Base-by-base conservation (phyloP, 2,113 vertebrate genomes). In the Nicator chloris region DNA sequence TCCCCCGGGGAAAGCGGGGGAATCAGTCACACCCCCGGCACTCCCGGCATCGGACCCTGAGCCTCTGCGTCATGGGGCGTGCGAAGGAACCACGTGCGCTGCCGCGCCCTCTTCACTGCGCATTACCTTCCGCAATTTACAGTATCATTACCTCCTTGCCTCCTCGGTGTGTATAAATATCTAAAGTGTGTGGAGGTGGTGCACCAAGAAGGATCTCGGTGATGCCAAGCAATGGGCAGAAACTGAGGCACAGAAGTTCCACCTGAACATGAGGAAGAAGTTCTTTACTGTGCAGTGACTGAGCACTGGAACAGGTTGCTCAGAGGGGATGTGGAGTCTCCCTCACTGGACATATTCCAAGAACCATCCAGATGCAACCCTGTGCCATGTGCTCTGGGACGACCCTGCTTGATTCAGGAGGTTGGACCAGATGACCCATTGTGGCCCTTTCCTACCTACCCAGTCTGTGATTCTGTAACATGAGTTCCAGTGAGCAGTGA, bases 371-470 rank as follows among this genome's bases (percentile, higher is more conserved):
- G 16, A 53, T 11, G 13, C n/a, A 60, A 31, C 3, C 45, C n/a
- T 53, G 39, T 53, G 45, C 60, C 45, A 7, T 2, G 11, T n/a
- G 26, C 26, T 54, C 30, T 3, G 40, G 39, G n/a, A 40, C 17
- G 20, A 26, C n/a, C 21, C n/a, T 54, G 14, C 9, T 7, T 7
- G n/a, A 47, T 35, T 4, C 1, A 0, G 39, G 44, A 64, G 42
- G 31, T 12, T 10, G 39, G 45, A 31, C 16, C 24, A 27, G n/a
- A 3, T 13, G 24, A 15, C 1, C 2, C 17, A 9, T 1, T 4
- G 40, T 40, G n/a, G 30, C 16, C 24, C n/a, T 28, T 82, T 47
- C 63, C 54, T 27, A 8, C 26, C 17, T 19, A 5, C 8, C n/a
- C 10, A 10, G 7, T 10, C 23, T 28, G 44, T 33, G 44, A 37